phyloP scores from a whole-genome alignment of 1,140 invertebrate species.

The Apis laboriosa region DNA sequence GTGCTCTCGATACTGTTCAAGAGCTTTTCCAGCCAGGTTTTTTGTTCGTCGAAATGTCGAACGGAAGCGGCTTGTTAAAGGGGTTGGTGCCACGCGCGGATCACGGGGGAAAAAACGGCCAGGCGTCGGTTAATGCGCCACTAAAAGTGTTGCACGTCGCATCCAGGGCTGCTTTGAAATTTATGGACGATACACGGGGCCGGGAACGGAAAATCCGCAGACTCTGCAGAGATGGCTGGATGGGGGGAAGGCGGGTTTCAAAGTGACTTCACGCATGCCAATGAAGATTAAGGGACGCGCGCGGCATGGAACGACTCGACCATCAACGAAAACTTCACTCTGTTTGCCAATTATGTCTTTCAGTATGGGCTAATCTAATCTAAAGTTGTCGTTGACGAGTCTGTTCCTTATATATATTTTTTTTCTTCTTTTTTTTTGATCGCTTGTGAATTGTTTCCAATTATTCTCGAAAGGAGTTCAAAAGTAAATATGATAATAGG shows the following conservation, averaged over 20 bases:
- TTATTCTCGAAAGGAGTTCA: neutral
- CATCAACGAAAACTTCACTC: neutral
- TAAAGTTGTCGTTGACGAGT: neutral
- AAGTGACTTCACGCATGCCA: slow-evolving; percentile 55
- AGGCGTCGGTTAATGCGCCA: slow-evolving; percentile 38
- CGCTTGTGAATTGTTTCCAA: neutral
- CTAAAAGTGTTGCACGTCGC: slow-evolving; percentile 58
- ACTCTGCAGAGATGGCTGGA: slow-evolving; percentile 14
- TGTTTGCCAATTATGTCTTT: slow-evolving; percentile 2
- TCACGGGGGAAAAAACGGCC: neutral
- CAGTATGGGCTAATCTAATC: neutral
- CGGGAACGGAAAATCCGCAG: slow-evolving; percentile 36
- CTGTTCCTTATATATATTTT: too few species aligned
- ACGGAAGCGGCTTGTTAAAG: slow-evolving; percentile 17
- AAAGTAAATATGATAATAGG: too few species aligned
- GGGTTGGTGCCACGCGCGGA: neutral
- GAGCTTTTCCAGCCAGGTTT: neutral
- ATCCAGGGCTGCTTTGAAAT: slow-evolving; percentile 47
- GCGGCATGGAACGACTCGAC: neutral
- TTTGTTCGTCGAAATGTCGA: slow-evolving; percentile 11
- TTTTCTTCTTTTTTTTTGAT: neutral
- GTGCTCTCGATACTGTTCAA: neutral
- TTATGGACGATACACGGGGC: slow-evolving; percentile 48
- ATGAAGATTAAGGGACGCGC: slow-evolving; percentile 50
- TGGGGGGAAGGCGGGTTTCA: slow-evolving; percentile 29